Conservation (phyloP, 2,888 invertebrate genomes). For the Temnothorax unifasciatus region DNA sequence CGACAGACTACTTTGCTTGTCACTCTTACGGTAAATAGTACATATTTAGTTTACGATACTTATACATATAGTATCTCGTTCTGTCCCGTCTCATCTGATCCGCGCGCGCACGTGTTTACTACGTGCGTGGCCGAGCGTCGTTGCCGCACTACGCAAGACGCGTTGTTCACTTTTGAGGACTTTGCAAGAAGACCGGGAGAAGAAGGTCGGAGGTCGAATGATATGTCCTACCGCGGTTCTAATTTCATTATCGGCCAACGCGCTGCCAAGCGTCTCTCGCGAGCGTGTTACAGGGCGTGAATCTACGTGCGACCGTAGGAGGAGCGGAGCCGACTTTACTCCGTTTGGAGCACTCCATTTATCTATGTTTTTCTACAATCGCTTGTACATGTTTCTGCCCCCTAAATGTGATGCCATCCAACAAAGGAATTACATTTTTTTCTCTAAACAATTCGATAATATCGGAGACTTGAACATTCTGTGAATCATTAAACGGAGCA, state of each 20-base stretch:
- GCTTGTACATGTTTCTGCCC: background rate
- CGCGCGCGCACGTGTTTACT: constrained; percentile 4
- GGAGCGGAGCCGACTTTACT: background rate
- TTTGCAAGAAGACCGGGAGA: constrained; percentile 31
- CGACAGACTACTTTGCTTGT: constrained; percentile 13
- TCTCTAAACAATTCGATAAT: background rate
- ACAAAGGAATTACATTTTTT: background rate
- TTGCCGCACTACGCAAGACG: constrained; percentile 16
- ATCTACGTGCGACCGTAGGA: background rate
- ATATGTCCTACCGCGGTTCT: constrained; percentile 78
- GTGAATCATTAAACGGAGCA: background rate
- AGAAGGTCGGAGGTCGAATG: constrained; percentile 78
- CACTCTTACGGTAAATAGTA: constrained; percentile 33
- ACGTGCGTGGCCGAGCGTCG: constrained; percentile 19
- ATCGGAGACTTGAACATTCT: background rate
- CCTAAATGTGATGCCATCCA: background rate
- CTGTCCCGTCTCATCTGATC: background rate
- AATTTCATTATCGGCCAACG: constrained; percentile 80
- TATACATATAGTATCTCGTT: background rate
- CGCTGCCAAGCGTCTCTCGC: constrained; percentile 46
- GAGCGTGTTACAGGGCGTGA: constrained; percentile 1
- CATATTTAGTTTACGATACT: constrained; percentile 10
- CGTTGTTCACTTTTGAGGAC: constrained; percentile 44
- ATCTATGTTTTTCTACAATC: background rate
- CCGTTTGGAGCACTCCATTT: background rate